phyloP scores from a whole-genome alignment of 2,888 invertebrate genomes.

The Linnaemya vulpina region DNA sequence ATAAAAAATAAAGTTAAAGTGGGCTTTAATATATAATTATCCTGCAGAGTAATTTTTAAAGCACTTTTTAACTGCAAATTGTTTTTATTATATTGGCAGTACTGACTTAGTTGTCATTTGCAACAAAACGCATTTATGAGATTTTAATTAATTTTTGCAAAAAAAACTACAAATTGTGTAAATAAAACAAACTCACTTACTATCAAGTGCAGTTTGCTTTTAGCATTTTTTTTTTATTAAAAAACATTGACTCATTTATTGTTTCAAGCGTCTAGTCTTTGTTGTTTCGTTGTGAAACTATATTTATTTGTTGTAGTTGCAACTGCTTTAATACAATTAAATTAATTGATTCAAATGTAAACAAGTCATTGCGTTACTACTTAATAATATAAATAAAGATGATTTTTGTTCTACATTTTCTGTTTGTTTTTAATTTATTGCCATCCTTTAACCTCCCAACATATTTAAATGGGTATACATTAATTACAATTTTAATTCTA shows the following conservation, averaged over 20 bases:
- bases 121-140: neutral
- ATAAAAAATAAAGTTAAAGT: too few relatives aligned
- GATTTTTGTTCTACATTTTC: slow-evolving; percentile 19
- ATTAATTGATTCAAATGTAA: slow-evolving; percentile 65
- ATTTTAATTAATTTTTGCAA: slow-evolving; percentile 25
- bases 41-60: too few relatives aligned
- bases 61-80: too few relatives aligned
- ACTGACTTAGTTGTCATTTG: neutral
- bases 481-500: slow-evolving; percentile 11
- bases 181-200: neutral
- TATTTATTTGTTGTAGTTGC: slow-evolving; percentile 33
- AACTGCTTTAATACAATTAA: slow-evolving; percentile 49
- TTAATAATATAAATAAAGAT: slow-evolving; percentile 23
- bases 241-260: slow-evolving; percentile 53
- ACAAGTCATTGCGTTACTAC: slow-evolving; percentile 57
- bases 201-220: slow-evolving; percentile 23
- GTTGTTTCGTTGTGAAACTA: slow-evolving; percentile 22
- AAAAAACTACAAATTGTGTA: neutral
- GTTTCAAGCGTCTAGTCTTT: slow-evolving; percentile 20
- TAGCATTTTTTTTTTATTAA: slow-evolving; percentile 1
- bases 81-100: too few relatives aligned
- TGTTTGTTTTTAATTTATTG: neutral
- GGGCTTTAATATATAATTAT: too few relatives aligned
- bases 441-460: neutral
- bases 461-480: slow-evolving; percentile 8